Evolutionary conservation across 2,113 vertebrate genomes (phyloP).

Genomic region (Antidorcas marsupialis): DNA sequence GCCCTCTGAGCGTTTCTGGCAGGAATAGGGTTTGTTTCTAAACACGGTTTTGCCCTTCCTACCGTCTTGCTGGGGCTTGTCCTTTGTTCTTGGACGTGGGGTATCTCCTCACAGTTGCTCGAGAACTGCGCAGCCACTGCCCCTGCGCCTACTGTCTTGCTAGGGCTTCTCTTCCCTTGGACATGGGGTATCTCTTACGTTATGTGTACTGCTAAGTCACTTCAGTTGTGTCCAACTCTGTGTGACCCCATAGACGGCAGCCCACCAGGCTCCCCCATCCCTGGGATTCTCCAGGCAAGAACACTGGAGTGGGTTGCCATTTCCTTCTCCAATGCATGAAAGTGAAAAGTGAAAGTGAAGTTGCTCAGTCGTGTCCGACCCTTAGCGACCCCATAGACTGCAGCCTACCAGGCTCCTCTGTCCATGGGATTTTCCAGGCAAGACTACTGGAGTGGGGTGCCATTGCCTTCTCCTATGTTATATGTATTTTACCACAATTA

Average conservation of each 20-base stretch:
- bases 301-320: too few species aligned
- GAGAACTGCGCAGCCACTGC: accelerated
- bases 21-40: background rate
- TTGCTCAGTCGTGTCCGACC: too few species aligned
- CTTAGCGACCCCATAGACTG: too few species aligned
- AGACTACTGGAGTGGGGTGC: too few species aligned
- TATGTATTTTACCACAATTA: background rate
- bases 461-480: background rate
- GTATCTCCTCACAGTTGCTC: background rate
- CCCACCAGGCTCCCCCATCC: too few species aligned
- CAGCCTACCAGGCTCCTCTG: too few species aligned
- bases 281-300: too few species aligned
- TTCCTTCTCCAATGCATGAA: too few species aligned
- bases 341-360: too few species aligned
- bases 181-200: background rate
- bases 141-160: background rate
- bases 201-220: background rate
- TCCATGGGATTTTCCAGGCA: too few species aligned
- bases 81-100: background rate
- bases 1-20: background rate
- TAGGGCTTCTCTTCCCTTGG: background rate
- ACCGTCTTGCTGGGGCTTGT: background rate
- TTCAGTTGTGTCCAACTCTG: too few species aligned
- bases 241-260: too few species aligned
- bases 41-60: accelerated